phyloP scores from a whole-genome alignment of 2,113 vertebrate species.

The Aphyosemion australe region DNA sequence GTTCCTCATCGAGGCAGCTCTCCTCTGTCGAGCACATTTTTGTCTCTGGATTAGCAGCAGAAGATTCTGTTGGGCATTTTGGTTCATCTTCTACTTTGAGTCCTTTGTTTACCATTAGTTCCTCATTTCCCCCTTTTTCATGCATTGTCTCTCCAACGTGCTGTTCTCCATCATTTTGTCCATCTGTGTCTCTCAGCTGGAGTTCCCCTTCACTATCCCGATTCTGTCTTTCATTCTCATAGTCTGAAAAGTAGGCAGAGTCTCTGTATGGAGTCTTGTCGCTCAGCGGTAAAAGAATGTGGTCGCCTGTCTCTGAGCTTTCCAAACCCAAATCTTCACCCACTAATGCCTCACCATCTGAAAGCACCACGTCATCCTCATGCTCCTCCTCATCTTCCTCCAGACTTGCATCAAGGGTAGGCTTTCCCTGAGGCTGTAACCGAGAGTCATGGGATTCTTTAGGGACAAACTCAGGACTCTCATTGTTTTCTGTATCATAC shows the following conservation, averaged over 20 bases:
- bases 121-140: conserved; percentile 40
- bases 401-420: conserved; percentile 24
- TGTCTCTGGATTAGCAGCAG: conserved; percentile 15
- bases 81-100: background rate
- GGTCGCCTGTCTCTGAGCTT: conserved; percentile 64
- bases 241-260: conserved; percentile 96
- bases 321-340: conserved; percentile 32
- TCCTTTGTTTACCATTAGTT: conserved; percentile 13
- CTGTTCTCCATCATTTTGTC: conserved; percentile 35
- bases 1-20: conserved; percentile 22
- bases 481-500: conserved; percentile 96
- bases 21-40: conserved; percentile 21
- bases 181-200: conserved; percentile 75
- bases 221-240: conserved; percentile 80
- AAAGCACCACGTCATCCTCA: conserved; percentile 1
- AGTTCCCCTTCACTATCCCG: conserved; percentile 75
- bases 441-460: conserved; percentile 87
- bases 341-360: conserved; percentile 3
- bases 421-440: conserved; percentile 67
- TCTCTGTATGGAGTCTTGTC: conserved; percentile 90
- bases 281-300: conserved; percentile 70
- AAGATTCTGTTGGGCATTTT: conserved; percentile 4
- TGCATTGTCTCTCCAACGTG: conserved; percentile 2
- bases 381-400: conserved; percentile 59
- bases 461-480: conserved; percentile 92